Evolutionary conservation across 53 echinoderm and acorn worm genomes (phyloP), one percentile per base, ranked within the genome.

Genomic region (Paracentrotus lividus): DNA sequence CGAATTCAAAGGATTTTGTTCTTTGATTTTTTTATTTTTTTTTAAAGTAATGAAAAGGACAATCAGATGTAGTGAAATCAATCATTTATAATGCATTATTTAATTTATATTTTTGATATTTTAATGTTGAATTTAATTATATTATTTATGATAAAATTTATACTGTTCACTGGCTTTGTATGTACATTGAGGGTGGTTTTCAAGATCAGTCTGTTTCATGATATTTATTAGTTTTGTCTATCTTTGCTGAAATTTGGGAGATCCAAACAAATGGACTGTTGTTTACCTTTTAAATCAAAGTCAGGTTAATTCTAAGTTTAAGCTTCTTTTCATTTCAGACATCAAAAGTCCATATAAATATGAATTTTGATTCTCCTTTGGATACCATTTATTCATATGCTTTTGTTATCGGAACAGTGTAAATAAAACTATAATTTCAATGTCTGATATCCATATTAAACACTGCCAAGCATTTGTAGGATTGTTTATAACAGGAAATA

Each of bases 131-230:
- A 12, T 66, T 31, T 32, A 66, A 66, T 72, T 38, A 32, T 27
- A 20, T 72, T 72, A 40, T 3, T 72, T 72, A 72, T 40, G 18
- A 72, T 72, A 16, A 13, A 5, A 72, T 20, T 18, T 72, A 38
- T 72, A 38, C 20, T 72, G 36, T 72, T 38, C 72, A 36, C 72
- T 72, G 72, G 72, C 40, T 72, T 36, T 72, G 40, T 20, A 72
- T 72, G 20, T 64, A 64, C 21, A 72, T 7, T 55, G 2, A 16
- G 57, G 18, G 36, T 3, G 18, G 72, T 72, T 16, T 72, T 72
- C 8, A 72, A 1, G 27, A 8, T 72, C 72, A 32, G 40, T 6
- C 40, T 40, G 40, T 72, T 7, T 21, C 40, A 64, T 72, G 72
- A 36, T 64, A 27, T 1, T 36, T n/a, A n/a, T 36, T 21, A 69